Base-by-base conservation (phyloP, 2,888 invertebrate genomes). In the Cloeon dipterum region DNA sequence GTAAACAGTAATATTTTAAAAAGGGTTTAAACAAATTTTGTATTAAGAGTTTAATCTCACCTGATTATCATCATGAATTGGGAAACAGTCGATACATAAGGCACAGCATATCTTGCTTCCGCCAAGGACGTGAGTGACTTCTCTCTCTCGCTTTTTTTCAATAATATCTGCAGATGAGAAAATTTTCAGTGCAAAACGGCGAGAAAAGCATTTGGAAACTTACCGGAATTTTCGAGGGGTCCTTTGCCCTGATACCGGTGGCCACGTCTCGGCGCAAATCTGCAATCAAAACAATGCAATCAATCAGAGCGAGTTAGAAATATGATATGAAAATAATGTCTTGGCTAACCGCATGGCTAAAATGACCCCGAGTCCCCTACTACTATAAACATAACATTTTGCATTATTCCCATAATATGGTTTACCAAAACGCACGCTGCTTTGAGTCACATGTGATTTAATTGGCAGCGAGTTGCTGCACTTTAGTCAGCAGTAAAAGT, bases 71-170 rank as follows among this genome's bases (percentile, higher is more conserved):
- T 74, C 46, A 81, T 64, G 51, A 88, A 79, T 57, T 86, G 85
- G 35, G 83, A 82, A 71, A 86, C 78, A 0, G 83, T 77, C 34
- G 85, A 70, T 53, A 85, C 85, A 63, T 82, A 78, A 2, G 86
- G 88, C 11, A 88, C 83, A 48, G 88, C 58, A 58, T 81, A 86
- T 56, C 86, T 86, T 1, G 74, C 70, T 60, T 85, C 86, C 52
- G 82, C 81, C 53, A 86, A 52, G 11, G 68, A 55, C 8, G 85
- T 83, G 41, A 88, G 59, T 44, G 64, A 66, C 46, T 65, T 69
- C 56, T 88, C 88, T 51, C 75, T 81, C 47, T n/a, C 68, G 63
- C 51, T 74, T 85, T 50, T 76, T 63, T 56, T 85, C 81, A 26
- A 86, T 77, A 49, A 86, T 78, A 42, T 86, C 68, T 74, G 85